phyloP scores from a whole-genome alignment of 53 echinoderm and acorn worm genomes.

The Holothuria leucospilota region DNA sequence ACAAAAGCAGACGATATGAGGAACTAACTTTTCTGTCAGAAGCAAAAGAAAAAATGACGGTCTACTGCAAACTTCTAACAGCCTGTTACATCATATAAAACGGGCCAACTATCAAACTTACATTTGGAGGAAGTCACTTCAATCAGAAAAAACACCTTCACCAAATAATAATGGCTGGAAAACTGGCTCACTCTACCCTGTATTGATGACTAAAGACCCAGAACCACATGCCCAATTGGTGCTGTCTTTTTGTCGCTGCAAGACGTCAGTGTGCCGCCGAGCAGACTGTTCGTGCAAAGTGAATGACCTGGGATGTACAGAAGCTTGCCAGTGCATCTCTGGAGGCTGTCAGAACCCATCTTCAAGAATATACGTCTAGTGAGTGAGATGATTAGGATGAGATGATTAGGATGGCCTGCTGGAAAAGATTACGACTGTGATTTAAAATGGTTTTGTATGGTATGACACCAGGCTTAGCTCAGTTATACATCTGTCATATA shows the following conservation, averaged over 20 bases:
- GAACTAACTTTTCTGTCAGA: slow-evolving; percentile 13
- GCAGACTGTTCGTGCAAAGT: slow-evolving; percentile 24
- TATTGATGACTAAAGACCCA: background rate
- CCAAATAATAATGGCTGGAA: too few species aligned
- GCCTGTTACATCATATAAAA: slow-evolving; percentile 17
- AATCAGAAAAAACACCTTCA: background rate
- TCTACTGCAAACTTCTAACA: background rate
- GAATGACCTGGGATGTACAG: background rate
- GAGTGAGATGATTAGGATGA: background rate
- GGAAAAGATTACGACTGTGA: too few species aligned
- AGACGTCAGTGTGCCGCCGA: slow-evolving; percentile 22
- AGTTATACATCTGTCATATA: too few species aligned
- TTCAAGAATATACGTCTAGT: background rate
- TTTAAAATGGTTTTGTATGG: too few species aligned
- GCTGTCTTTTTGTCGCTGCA: slow-evolving; percentile 17
- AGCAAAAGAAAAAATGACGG: background rate
- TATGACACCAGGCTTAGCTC: too few species aligned
- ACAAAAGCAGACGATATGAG: background rate
- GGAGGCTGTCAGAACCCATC: background rate
- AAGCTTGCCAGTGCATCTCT: background rate
- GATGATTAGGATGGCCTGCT: background rate
- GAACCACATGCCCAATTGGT: slow-evolving; percentile 14
- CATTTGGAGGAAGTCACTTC: slow-evolving; percentile 13
- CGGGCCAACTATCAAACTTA: background rate
- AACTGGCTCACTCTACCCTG: too few species aligned